These are phyloP conservation scores for Timema podura DNA, from an alignment of 2,888 invertebrate genomes.

Conservation along the genomic window DNA sequence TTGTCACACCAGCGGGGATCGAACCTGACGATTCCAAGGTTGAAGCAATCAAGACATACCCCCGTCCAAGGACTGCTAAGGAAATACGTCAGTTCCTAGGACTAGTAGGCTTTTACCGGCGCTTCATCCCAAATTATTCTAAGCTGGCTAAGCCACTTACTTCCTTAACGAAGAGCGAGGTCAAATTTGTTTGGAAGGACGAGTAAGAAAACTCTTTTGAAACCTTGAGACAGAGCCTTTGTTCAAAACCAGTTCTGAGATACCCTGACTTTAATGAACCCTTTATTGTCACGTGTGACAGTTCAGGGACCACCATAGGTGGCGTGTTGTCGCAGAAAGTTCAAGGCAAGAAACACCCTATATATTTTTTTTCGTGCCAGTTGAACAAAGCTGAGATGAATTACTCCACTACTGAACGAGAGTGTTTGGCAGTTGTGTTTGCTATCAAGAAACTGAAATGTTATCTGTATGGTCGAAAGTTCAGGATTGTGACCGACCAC, in stretches of 20 bases:
- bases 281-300: constrained; percentile 35
- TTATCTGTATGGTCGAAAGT: constrained; percentile 31
- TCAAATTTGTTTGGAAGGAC: constrained; percentile 29
- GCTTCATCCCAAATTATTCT: constrained; percentile 35
- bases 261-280: constrained; percentile 32
- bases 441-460: constrained; percentile 30
- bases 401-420: constrained; percentile 30
- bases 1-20: constrained; percentile 35
- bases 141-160: constrained; percentile 35
- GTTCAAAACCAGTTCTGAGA: constrained; percentile 30
- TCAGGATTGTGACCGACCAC: constrained; percentile 30
- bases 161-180: constrained; percentile 33
- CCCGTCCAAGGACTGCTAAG: constrained; percentile 28
- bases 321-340: constrained; percentile 34
- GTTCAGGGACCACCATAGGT: constrained; percentile 33
- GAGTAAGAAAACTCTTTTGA: neutral
- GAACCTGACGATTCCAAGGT: neutral
- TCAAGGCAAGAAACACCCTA: constrained; percentile 29
- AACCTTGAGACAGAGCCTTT: constrained; percentile 28
- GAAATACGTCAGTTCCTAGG: constrained; percentile 35
- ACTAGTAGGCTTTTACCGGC: constrained; percentile 37
- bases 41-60: neutral
- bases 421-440: constrained; percentile 31
- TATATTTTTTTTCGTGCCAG: constrained; percentile 30
- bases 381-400: constrained; percentile 30